These are phyloP conservation scores for Cyprinodon brontotheroides DNA, from an alignment of 2,113 vertebrate species.

Conservation along the genomic window DNA sequence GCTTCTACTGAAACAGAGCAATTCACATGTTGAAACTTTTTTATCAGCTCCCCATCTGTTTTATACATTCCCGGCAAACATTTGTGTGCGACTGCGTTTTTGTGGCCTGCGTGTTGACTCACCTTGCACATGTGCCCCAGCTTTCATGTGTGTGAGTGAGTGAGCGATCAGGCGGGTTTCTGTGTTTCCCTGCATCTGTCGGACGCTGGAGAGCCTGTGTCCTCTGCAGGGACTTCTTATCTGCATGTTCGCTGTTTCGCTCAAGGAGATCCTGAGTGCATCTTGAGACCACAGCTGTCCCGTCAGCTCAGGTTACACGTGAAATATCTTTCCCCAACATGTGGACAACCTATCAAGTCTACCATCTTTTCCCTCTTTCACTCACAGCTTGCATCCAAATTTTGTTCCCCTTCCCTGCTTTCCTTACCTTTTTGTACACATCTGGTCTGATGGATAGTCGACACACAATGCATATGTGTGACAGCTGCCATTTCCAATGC, in stretches of 20 bases:
- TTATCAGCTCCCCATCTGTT: constrained; percentile 57
- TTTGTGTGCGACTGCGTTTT: constrained; percentile 36
- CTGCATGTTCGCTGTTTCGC: constrained; percentile 52
- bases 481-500: neutral
- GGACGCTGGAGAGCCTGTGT: constrained; percentile 52
- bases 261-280: constrained; percentile 59
- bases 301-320: constrained; percentile 60
- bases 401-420: constrained; percentile 9
- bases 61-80: constrained; percentile 46
- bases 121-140: constrained; percentile 14
- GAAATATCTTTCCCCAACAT: constrained; percentile 66
- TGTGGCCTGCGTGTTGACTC: constrained; percentile 28
- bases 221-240: constrained; percentile 55
- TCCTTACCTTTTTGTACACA: constrained; percentile 8
- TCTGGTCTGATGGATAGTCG: constrained; percentile 10
- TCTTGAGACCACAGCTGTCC: constrained; percentile 70
- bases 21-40: constrained; percentile 52
- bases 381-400: constrained; percentile 22
- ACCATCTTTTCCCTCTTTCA: constrained; percentile 49
- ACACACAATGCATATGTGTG: neutral
- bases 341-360: constrained; percentile 68
- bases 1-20: constrained; percentile 21
- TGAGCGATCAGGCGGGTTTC: neutral
- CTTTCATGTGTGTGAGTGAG: constrained; percentile 15
- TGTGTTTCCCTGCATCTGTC: constrained; percentile 32